phyloP scores from a whole-genome alignment of 2,113 vertebrate genomes.

The Pipa parva region DNA sequence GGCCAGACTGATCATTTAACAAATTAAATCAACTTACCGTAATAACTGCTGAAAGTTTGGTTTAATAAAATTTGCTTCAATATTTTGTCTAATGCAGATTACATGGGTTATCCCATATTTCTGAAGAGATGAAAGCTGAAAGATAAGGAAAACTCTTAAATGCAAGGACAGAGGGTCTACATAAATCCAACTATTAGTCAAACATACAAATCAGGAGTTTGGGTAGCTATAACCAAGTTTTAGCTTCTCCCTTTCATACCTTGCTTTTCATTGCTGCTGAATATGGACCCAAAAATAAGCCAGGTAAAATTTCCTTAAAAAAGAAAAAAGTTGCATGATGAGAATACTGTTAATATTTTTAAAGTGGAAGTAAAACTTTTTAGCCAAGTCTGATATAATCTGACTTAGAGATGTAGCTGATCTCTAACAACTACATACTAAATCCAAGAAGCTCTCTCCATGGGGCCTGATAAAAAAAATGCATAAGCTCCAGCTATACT shows the following conservation, averaged over 20 bases:
- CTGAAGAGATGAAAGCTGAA: slow-evolving; percentile 87
- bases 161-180: not conserved
- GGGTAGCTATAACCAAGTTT: not conserved
- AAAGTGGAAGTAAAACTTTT: not conserved
- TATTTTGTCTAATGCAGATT: slow-evolving; percentile 96
- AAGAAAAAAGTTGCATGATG: not conserved
- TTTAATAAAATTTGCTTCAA: slow-evolving; percentile 99
- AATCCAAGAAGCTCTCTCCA: too few relatives aligned
- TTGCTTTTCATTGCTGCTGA: slow-evolving; percentile 99
- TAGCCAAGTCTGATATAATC: not conserved
- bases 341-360: not conserved
- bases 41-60: slow-evolving; percentile 95
- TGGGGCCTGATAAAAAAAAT: too few relatives aligned
- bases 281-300: slow-evolving; percentile 95
- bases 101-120: slow-evolving; percentile 93
- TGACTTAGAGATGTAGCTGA: not conserved
- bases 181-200: not conserved
- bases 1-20: too few relatives aligned
- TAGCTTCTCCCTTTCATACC: slow-evolving; percentile 60
- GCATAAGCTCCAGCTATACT: too few relatives aligned
- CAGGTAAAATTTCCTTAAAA: slow-evolving; percentile 90
- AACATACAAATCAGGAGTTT: not conserved
- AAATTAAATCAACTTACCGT: too few relatives aligned
- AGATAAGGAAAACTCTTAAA: not conserved
- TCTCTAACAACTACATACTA: too few relatives aligned